phyloP scores from a whole-genome alignment of 2,113 vertebrate genomes.

The Gymnobelideus leadbeateri region DNA sequence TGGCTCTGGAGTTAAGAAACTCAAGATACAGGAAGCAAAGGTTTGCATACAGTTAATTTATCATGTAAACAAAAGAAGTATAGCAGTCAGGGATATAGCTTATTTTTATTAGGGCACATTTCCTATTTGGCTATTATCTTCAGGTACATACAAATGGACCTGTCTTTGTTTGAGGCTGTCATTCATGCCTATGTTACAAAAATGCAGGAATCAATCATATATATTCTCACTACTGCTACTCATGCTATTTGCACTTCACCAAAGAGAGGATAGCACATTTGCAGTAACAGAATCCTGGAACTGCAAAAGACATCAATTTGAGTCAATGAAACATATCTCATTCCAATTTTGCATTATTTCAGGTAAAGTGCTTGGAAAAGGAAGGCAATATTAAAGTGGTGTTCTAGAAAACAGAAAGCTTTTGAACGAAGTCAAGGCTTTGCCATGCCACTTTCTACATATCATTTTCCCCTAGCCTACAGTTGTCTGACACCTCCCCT shows the following conservation, averaged over 20 bases:
- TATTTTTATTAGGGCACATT: not conserved
- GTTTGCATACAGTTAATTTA: constrained; percentile 7
- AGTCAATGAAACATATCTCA: not conserved
- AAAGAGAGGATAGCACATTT: not conserved
- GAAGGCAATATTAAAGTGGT: not conserved
- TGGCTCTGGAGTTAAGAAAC: constrained; percentile 1
- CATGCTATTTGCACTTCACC: not conserved
- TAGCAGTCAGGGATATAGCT: not conserved
- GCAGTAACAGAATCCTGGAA: not conserved
- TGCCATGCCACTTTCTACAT: not conserved
- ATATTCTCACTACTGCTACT: not conserved
- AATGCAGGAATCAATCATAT: not conserved
- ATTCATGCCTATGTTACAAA: not conserved
- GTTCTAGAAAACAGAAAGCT: not conserved
- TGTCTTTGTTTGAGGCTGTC: not conserved
- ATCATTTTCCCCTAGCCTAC: not conserved
- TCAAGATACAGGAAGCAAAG: not conserved
- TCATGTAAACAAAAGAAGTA: not conserved
- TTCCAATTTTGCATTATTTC: not conserved
- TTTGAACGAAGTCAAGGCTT: not conserved
- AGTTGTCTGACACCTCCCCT: not conserved
- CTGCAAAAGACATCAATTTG: not conserved
- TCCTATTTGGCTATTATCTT: not conserved
- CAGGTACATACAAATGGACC: not conserved
- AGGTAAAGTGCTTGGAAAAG: not conserved